A percentile compares a stretch with the other conserved stretches of the same genome.
Conservation (phyloP, 2,113 vertebrate species). For the Ceyx cyanopectus region DNA sequence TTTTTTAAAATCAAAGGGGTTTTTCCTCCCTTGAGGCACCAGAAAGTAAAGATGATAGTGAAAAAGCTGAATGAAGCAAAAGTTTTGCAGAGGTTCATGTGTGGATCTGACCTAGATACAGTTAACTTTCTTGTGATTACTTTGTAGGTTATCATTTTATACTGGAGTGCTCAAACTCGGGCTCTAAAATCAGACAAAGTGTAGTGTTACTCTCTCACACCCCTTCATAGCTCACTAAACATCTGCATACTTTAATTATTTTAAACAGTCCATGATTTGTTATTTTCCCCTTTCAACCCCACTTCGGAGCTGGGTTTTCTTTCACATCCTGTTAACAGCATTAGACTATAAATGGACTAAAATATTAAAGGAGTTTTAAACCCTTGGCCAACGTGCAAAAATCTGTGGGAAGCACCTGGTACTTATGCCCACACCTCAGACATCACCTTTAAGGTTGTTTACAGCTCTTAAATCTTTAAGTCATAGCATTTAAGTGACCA, state of each 20-base stretch:
- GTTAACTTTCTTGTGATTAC: constrained; percentile 25
- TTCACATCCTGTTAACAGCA: background rate
- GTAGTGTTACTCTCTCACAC: background rate
- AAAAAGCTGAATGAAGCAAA: constrained; percentile 68
- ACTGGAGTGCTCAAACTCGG: background rate
- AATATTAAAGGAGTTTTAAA: background rate
- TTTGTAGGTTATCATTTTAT: background rate
- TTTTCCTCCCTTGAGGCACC: background rate
- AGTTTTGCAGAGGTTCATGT: background rate
- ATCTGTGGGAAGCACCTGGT: background rate
- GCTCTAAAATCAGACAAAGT: background rate
- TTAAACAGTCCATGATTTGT: background rate
- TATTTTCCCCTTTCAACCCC: background rate
- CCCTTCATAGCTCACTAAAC: background rate
- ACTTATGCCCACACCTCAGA: background rate
- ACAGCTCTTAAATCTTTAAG: background rate
- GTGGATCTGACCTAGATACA: constrained; percentile 62
- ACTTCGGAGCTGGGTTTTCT: background rate
- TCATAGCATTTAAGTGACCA: background rate
- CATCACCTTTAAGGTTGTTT: background rate
- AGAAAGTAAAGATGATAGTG: constrained; percentile 6
- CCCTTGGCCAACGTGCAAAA: background rate
- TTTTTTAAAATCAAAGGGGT: background rate
- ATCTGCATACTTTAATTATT: background rate
- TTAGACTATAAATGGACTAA: background rate